phyloP scores from a whole-genome alignment of 2,797 vertebrate genomes.

The Melanotaenia boesemani region DNA sequence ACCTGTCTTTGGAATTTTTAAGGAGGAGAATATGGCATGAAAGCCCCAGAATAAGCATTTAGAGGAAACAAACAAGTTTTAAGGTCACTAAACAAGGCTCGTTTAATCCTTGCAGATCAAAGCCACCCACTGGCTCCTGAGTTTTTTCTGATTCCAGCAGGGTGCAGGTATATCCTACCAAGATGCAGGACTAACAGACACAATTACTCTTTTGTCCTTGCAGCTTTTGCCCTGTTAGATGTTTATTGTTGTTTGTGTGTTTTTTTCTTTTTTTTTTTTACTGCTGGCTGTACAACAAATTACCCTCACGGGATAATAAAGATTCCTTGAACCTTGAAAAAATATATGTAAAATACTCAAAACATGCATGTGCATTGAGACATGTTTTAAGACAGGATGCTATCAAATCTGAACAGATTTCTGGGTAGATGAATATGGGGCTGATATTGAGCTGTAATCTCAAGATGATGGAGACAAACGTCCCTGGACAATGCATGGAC shows the following conservation, averaged over 20 bases:
- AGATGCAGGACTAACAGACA: too few relatives aligned
- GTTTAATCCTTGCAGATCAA: too few relatives aligned
- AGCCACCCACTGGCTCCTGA: too few relatives aligned
- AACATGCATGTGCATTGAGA: neutral
- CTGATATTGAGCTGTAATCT: constrained; percentile 22
- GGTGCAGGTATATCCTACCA: too few relatives aligned
- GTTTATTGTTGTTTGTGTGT: too few relatives aligned
- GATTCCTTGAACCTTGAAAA: neutral
- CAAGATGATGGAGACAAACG: constrained; percentile 5
- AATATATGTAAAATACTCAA: constrained; percentile 4
- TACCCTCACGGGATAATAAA: too few relatives aligned
- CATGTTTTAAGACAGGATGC: neutral
- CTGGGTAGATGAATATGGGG: constrained; percentile 3
- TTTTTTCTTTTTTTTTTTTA: too few relatives aligned
- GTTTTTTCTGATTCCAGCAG: too few relatives aligned
- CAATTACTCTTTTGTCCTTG: neutral
- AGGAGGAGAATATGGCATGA: constrained; percentile 13
- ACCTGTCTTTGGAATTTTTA: constrained; percentile 33
- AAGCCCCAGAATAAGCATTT: neutral
- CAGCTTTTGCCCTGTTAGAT: neutral
- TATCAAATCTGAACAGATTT: constrained; percentile 10
- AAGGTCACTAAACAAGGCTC: too few relatives aligned
- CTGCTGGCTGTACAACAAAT: too few relatives aligned
- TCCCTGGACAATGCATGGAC: neutral
- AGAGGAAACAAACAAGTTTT: too few relatives aligned